A percentile compares a stretch with the other conserved stretches of the same genome.
Conservation (phyloP, 2,797 vertebrate species). For the Falco rusticolus region DNA sequence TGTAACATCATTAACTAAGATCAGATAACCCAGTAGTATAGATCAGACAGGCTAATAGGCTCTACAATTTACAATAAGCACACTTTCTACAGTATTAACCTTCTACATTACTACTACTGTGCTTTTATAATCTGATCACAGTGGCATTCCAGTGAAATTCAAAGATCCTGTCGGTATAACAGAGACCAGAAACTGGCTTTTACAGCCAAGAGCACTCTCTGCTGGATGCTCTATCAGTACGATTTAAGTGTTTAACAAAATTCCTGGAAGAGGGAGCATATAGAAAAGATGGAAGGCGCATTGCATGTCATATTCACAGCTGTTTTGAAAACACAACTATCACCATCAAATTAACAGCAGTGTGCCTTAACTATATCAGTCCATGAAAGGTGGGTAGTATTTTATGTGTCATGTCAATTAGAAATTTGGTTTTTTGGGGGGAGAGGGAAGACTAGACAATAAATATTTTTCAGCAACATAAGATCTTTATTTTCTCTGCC, state of each 20-base stretch:
- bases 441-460: not conserved
- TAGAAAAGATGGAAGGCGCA: not conserved
- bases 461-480: not conserved
- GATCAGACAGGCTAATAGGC: not conserved
- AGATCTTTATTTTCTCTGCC: not conserved
- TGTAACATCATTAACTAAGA: not conserved
- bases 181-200: not conserved
- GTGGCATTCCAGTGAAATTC: not conserved
- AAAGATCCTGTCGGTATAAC: not conserved
- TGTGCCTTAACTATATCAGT: not conserved
- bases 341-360: not conserved
- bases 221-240: fast-evolving
- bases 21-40: not conserved
- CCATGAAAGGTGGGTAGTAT: not conserved
- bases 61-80: not conserved
- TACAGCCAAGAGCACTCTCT: not conserved
- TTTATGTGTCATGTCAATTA: not conserved
- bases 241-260: not conserved
- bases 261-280: not conserved
- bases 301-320: not conserved
- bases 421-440: not conserved
- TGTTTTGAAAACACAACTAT: not conserved
- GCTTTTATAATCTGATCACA: not conserved
- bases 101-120: not conserved
- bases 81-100: not conserved